Percentiles rank a stretch among this genome's conserved stretches.
Conservation (phyloP, 2,113 vertebrate species). For the Heptranchias perlo region DNA sequence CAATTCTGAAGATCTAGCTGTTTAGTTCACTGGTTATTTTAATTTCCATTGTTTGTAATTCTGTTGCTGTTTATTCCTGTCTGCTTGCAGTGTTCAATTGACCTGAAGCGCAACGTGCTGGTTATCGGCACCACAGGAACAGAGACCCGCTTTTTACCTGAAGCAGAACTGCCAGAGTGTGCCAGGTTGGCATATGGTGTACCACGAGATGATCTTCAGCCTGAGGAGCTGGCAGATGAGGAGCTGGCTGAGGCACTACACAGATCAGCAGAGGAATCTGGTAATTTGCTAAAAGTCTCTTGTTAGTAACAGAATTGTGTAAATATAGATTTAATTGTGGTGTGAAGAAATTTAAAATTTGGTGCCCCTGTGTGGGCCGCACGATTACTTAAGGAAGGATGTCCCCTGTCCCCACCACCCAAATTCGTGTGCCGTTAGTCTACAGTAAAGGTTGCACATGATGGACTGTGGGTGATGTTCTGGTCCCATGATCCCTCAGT, state of each 20-base stretch:
- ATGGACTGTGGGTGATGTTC: not conserved
- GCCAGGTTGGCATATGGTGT: conserved; percentile 84
- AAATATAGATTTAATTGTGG: not conserved
- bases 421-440: not conserved
- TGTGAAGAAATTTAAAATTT: not conserved
- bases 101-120: conserved; percentile 89
- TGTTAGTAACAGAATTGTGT: not conserved
- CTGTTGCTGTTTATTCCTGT: not conserved
- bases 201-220: conserved; percentile 70
- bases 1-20: not conserved
- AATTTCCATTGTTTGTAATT: not conserved
- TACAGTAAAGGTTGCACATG: not conserved
- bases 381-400: not conserved
- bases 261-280: conserved; percentile 91
- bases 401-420: not conserved
- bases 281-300: conserved; percentile 51
- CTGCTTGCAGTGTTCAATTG: conserved; percentile 79
- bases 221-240: conserved; percentile 84
- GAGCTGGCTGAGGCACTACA: conserved; percentile 93
- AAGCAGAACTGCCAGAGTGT: conserved; percentile 89
- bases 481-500: not conserved
- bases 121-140: conserved; percentile 91
- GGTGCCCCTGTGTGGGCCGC: not conserved
- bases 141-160: conserved; percentile 83
- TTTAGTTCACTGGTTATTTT: not conserved